phyloP scores from a whole-genome alignment of 2,113 vertebrate genomes.

The Columba livia region DNA sequence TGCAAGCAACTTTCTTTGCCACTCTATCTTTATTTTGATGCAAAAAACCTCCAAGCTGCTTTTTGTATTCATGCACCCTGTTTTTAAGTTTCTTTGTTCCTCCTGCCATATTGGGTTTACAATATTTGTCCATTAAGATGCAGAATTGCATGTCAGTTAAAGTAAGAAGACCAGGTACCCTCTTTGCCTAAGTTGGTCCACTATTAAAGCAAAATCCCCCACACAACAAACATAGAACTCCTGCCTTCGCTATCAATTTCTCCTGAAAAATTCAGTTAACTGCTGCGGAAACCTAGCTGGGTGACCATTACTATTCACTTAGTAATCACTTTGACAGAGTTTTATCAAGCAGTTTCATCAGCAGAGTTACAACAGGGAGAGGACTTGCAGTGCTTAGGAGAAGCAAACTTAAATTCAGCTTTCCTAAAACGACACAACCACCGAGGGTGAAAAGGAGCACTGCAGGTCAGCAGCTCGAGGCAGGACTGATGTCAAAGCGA shows the following conservation, averaged over 20 bases:
- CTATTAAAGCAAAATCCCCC: not conserved
- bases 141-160: not conserved
- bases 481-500: not conserved
- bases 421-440: not conserved
- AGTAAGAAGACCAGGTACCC: not conserved
- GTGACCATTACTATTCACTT: not conserved
- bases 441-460: not conserved
- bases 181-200: not conserved
- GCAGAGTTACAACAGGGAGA: not conserved
- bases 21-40: not conserved
- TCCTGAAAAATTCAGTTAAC: not conserved
- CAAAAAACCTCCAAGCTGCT: not conserved
- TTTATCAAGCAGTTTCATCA: not conserved
- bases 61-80: not conserved
- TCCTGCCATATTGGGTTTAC: not conserved
- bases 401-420: not conserved
- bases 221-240: fast-evolving
- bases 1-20: not conserved
- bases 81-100: not conserved
- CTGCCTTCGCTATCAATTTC: not conserved
- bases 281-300: not conserved
- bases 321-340: not conserved
- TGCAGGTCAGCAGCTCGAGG: not conserved
- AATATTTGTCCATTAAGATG: not conserved
- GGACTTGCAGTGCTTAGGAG: not conserved